phyloP scores from a whole-genome alignment of 2,888 invertebrate genomes.

The Lutraria lutraria region DNA sequence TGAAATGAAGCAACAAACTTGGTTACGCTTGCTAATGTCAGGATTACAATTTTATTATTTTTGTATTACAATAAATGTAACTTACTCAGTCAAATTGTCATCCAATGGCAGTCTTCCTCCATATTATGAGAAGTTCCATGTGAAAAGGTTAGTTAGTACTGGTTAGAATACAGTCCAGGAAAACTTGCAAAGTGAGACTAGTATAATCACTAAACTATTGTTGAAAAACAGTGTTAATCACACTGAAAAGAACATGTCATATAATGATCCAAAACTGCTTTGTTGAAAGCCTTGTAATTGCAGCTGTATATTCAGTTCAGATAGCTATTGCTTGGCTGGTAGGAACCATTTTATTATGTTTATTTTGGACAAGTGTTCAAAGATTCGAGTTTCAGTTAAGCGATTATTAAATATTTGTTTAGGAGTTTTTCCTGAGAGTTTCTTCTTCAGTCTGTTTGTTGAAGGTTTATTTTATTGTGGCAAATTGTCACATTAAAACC shows the following conservation, averaged over 20 bases:
- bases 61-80: neutral
- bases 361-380: constrained; percentile 46
- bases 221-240: too few species aligned
- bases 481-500: constrained; percentile 38
- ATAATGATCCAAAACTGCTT: neutral
- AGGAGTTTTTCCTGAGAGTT: constrained; percentile 36
- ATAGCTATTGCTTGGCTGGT: neutral
- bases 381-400: constrained; percentile 45
- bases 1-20: too few species aligned
- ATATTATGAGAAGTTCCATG: too few species aligned
- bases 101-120: too few species aligned
- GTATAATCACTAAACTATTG: too few species aligned
- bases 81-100: too few species aligned
- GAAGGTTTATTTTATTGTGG: constrained; percentile 39
- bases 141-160: too few species aligned
- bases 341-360: constrained; percentile 31
- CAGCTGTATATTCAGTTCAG: constrained; percentile 10
- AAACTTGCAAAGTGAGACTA: too few species aligned
- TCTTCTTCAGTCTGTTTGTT: constrained; percentile 43
- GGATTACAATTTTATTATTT: neutral
- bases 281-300: neutral
- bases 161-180: too few species aligned
- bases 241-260: too few species aligned
- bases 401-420: constrained; percentile 52
- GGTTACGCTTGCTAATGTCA: neutral